Evolutionary conservation across 2,797 vertebrate genomes (phyloP).

Genomic region (Urosaurus nigricauda): DNA sequence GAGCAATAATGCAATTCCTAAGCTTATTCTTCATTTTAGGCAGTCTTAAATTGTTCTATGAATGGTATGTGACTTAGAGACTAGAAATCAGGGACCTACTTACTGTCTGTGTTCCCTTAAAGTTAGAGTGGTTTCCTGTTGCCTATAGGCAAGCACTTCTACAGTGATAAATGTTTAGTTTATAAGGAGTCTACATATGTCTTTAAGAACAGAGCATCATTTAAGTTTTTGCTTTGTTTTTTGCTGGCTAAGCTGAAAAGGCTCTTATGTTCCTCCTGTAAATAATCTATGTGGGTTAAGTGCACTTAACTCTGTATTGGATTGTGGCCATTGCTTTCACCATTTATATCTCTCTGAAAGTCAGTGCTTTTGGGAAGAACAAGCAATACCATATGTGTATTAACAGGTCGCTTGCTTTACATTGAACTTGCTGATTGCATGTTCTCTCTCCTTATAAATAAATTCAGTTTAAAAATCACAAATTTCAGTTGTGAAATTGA

Average conservation of each 20-base stretch:
- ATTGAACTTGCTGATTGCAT: background rate
- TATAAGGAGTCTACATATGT: background rate
- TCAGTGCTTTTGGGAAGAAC: background rate
- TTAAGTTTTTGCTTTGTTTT: background rate
- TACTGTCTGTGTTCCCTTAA: background rate
- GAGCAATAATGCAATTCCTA: background rate
- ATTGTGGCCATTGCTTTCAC: background rate
- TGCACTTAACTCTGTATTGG: background rate
- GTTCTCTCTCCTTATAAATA: background rate
- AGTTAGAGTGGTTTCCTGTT: background rate
- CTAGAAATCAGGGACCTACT: background rate
- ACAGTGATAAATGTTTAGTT: background rate
- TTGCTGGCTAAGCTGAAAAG: background rate
- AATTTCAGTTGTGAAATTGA: background rate
- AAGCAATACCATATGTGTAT: background rate
- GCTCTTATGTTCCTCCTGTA: background rate
- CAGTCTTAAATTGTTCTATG: background rate
- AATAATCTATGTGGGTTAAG: background rate
- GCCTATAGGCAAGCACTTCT: background rate
- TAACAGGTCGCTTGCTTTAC: background rate
- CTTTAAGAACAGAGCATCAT: background rate
- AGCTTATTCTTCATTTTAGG: background rate
- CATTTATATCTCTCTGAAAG: background rate
- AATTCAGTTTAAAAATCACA: fast-evolving
- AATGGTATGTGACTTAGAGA: background rate